Percentiles rank a stretch among this genome's conserved stretches.
Evolutionary conservation across 2,888 invertebrate genomes (phyloP).

Genomic region (Teleogryllus oceanicus): DNA sequence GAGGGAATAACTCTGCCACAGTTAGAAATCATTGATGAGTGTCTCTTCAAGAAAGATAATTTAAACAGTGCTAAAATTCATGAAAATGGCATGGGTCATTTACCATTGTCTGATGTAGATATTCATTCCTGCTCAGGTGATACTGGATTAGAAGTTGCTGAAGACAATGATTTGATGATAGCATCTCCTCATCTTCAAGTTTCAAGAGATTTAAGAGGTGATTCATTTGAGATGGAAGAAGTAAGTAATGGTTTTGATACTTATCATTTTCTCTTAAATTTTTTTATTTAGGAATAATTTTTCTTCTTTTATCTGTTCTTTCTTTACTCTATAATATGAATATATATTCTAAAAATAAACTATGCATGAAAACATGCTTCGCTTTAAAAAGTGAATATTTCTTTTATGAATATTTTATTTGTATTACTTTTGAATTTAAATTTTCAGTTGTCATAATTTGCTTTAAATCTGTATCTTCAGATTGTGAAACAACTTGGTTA

Average conservation of each 20-base stretch:
- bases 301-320: too few relatives aligned
- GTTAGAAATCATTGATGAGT: conserved; percentile 1
- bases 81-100: neutral
- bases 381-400: too few relatives aligned
- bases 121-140: neutral
- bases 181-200: conserved; percentile 18
- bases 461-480: too few relatives aligned
- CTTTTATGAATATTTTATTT: too few relatives aligned
- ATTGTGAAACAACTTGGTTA: neutral
- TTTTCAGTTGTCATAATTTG: too few relatives aligned
- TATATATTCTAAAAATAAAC: too few relatives aligned
- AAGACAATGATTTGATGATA: neutral
- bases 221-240: conserved; percentile 37
- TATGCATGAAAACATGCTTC: too few relatives aligned
- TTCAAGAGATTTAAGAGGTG: conserved; percentile 26
- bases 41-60: neutral
- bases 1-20: neutral
- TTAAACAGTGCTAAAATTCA: neutral
- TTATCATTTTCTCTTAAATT: too few relatives aligned
- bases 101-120: neutral
- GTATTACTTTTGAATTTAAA: too few relatives aligned
- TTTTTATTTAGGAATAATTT: too few relatives aligned
- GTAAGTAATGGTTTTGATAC: conserved; percentile 23
- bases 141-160: neutral
- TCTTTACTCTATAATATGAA: too few relatives aligned